Percentiles rank a stretch among this genome's conserved stretches.
These are phyloP conservation scores for Cryptus viduatorius DNA, from an alignment of 2,888 invertebrate species.

Conservation along the genomic window DNA sequence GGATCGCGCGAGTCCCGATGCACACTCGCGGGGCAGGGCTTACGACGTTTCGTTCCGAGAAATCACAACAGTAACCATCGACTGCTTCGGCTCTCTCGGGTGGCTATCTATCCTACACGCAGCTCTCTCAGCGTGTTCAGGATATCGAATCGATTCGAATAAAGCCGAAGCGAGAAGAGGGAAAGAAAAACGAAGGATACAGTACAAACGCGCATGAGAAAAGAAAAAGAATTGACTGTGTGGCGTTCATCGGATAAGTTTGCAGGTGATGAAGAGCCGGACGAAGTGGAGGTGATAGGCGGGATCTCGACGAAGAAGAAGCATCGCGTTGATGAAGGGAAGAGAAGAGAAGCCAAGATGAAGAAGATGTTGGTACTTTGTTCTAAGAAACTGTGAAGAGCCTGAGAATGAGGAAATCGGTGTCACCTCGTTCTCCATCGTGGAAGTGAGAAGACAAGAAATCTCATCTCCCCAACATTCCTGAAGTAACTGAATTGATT, in stretches of 20 bases:
- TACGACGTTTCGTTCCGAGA: slow-evolving; percentile 64
- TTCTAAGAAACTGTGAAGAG: slow-evolving; percentile 60
- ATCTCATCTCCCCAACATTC: slow-evolving; percentile 31
- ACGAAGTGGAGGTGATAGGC: slow-evolving; percentile 72
- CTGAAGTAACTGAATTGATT: slow-evolving; percentile 49
- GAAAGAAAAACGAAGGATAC: slow-evolving; percentile 6
- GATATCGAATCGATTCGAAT: slow-evolving; percentile 63
- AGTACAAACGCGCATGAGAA: slow-evolving; percentile 8
- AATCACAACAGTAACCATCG: slow-evolving; percentile 60
- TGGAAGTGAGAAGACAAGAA: slow-evolving; percentile 25
- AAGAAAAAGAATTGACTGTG: background rate
- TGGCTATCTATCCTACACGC: slow-evolving; percentile 41
- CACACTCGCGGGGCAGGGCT: slow-evolving; percentile 55
- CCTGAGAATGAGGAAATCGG: slow-evolving; percentile 63
- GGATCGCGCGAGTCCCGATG: slow-evolving; percentile 61
- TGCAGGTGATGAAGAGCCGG: slow-evolving; percentile 71
- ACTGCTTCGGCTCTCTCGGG: slow-evolving; percentile 38
- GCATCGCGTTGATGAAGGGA: slow-evolving; percentile 28
- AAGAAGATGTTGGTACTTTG: slow-evolving; percentile 68
- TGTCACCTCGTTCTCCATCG: slow-evolving; percentile 60
- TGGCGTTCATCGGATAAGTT: background rate
- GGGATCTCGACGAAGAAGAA: slow-evolving; percentile 70
- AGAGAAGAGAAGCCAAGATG: slow-evolving; percentile 62
- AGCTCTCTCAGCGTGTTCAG: slow-evolving; percentile 55
- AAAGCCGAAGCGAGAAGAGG: slow-evolving; percentile 31